Evolutionary conservation across 2,113 vertebrate genomes (phyloP), one percentile per base, ranked within the genome.

Genomic region (Catharus minimus): DNA sequence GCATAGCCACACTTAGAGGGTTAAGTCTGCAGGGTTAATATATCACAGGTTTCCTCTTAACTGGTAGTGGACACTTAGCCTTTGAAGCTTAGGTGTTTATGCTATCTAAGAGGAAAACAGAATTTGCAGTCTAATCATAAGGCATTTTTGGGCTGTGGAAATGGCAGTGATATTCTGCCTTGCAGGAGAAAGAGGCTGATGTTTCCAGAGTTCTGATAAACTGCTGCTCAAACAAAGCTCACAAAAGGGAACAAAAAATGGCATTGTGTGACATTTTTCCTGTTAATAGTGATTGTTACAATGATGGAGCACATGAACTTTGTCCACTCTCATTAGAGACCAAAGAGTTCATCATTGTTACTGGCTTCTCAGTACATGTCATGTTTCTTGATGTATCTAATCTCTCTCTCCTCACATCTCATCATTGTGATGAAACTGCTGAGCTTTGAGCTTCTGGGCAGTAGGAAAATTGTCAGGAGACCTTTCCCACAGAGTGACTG

Each of bases 201-300:
- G 38, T 56, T 71, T 90, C 62, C 73, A 47, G 78, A 74, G 66
- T 66, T 92, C 62, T 90, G 71, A 88, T 91, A 75, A 94, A 88
- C 39, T 82, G 36, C 47, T 83, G 39, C 46, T 79, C 23, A 47
- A 64, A 92, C 32, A 86, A 66, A 91, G 76, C 84, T 86, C 80
- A 77, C 53, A 82, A 67, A 77, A 89, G 39, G 49, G 64, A 90
- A 65, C 61, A 85, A 82, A 91, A 88, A 90, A 68, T 41, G 44
- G 36, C 50, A 43, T 50, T 5, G 5, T 47, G 18, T 91, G 92
- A 43, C 32, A 47, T 80, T 73, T 74, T 88, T 50, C 65, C 65
- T 9, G 1, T 65, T 89, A 76, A 72, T 17, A 56, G 56, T n/a
- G 60, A 62, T 53, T 68, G 57, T 76, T 88, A 66, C 72, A 79